A percentile compares a stretch with the other conserved stretches of the same genome.
These are phyloP conservation scores for Cataglyphis hispanica DNA, from an alignment of 1,140 invertebrate species.

Conservation along the genomic window DNA sequence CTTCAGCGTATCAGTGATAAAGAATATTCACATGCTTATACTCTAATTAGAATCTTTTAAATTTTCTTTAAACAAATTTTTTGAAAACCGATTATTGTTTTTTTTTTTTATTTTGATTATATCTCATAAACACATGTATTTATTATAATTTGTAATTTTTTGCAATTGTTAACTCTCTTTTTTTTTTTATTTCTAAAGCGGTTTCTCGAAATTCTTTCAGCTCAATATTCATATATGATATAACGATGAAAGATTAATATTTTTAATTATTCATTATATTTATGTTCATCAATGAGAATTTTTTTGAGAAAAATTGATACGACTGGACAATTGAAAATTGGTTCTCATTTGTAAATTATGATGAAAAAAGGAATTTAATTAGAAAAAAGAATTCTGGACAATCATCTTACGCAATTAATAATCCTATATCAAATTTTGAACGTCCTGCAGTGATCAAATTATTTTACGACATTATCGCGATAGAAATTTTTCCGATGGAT, in stretches of 20 bases:
- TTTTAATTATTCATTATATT: neutral
- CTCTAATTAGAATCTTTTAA: neutral
- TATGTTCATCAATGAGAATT: neutral
- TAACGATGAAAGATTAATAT: neutral
- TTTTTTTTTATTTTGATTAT: too few relatives aligned
- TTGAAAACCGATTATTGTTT: too few relatives aligned
- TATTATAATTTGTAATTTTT: neutral
- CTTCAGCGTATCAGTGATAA: constrained; percentile 24
- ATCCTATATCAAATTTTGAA: neutral
- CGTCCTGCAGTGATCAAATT: constrained; percentile 18
- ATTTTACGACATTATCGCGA: constrained; percentile 40
- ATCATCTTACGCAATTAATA: neutral
- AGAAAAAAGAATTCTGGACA: neutral
- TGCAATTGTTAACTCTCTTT: too few relatives aligned
- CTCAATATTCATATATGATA: neutral
- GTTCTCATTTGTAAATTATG: neutral
- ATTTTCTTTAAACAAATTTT: neutral
- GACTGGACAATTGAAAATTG: neutral
- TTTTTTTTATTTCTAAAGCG: neutral
- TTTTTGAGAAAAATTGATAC: neutral
- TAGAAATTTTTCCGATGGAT: constrained; percentile 2
- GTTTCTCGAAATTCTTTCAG: neutral
- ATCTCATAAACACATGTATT: too few relatives aligned
- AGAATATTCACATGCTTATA: neutral
- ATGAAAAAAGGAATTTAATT: neutral